phyloP scores from a whole-genome alignment of 2,888 invertebrate species.

The Charanyca ferruginea region DNA sequence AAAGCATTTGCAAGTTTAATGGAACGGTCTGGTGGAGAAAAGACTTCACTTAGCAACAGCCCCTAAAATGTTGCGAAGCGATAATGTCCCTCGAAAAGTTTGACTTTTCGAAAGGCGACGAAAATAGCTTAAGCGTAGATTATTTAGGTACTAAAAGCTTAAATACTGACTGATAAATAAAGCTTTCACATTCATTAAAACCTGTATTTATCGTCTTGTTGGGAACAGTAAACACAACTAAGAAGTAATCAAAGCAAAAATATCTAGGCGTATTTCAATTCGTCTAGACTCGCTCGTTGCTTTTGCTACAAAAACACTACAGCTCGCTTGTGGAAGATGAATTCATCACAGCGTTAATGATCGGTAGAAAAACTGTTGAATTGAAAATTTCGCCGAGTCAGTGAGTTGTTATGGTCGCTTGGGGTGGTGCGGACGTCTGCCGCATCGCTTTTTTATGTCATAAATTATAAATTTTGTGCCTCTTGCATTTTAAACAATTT shows the following conservation, averaged over 20 bases:
- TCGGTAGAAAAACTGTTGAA: constrained; percentile 56
- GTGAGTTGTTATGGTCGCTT: constrained; percentile 42
- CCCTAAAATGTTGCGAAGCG: constrained; percentile 36
- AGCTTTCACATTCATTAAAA: constrained; percentile 1
- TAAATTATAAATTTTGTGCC: constrained; percentile 48
- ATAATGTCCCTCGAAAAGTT: constrained; percentile 42
- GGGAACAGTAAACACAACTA: constrained; percentile 17
- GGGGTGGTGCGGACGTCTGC: constrained; percentile 29
- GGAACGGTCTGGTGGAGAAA: constrained; percentile 46
- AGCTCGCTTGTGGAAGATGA: constrained; percentile 21
- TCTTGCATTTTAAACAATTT: constrained; percentile 47
- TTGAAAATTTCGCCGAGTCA: constrained; percentile 60
- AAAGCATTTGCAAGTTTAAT: constrained; percentile 65
- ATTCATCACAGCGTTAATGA: constrained; percentile 49
- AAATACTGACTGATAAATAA: constrained; percentile 14
- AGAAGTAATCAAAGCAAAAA: constrained; percentile 30
- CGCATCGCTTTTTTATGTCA: constrained; percentile 28
- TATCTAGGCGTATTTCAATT: constrained; percentile 3
- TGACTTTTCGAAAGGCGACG: constrained; percentile 18
- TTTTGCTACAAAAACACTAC: constrained; percentile 37
- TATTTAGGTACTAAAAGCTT: constrained; percentile 28
- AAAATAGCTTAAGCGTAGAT: constrained; percentile 23
- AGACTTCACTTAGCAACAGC: constrained; percentile 45
- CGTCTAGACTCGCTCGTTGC: neutral
- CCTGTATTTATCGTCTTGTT: constrained; percentile 15